Base-by-base conservation (phyloP, 2,888 invertebrate species). In the Polia nebulosa region DNA sequence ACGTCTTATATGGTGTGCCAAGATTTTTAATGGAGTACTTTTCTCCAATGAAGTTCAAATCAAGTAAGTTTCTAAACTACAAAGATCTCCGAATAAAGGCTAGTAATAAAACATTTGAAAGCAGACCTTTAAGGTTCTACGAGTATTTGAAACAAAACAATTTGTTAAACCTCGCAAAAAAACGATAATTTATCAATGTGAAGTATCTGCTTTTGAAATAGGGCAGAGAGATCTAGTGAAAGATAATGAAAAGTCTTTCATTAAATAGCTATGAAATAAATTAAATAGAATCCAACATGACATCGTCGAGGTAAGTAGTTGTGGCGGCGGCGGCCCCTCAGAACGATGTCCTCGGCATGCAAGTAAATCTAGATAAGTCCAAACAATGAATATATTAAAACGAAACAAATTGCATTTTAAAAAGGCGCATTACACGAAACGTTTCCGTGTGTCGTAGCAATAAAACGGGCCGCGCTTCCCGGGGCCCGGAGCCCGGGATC, bases 361-460 rank as follows among this genome's bases (percentile, higher is more conserved):
- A 61, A 74, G 52, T 76, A 79, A 69, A 81, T 83, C 83, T 77
- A 82, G 83, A 82, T 83, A 81, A 79, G 73, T 77, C 64, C 63
- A 76, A 82, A 72, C 83, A 82, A 83, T 77, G 82, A 83, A 83
- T 83, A 83, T 72, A 81, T 82, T 82, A 83, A 79, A 83, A 81
- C 44, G 61, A 74, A 83, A 83, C 81, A 83, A 82, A 82, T 83
- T 81, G 83, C 71, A 82, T 77, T 82, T 81, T 81, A 82, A 82
- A 83, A 82, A 81, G 78, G 58, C 57, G 61, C 74, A 76, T 79
- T 78, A 82, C 82, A 81, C 66, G 82, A 69, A 83, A 79, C 64
- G 79, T 74, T 83, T 79, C 79, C 82, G 82, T 82, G 82, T 83
- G 83, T 81, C 81, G 74, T 68, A 76, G 77, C 71, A 79, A 81